Evolutionary conservation across 2,888 invertebrate species (phyloP), one percentile per base, ranked within the genome.

Genomic region (Aquatica leii): DNA sequence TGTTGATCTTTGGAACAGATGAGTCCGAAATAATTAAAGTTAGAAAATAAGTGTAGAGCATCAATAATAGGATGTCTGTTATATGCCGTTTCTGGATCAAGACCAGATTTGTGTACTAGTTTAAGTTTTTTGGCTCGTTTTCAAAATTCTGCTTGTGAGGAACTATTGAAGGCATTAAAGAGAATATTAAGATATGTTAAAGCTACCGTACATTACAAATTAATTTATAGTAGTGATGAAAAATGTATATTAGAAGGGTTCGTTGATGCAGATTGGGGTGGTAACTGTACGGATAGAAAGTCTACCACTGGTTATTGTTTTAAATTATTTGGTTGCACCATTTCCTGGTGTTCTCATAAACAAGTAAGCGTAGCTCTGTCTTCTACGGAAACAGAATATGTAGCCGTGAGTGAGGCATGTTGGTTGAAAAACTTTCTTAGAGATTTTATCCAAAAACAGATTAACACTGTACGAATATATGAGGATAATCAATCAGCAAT

Each of bases 231-330:
- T 24, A 24, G 6, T 24, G 6, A 24, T 24, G 24, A 6, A 4
- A 15, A 43, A 14, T 14, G 43, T 14, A 43, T 9, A 43, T 43
- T 43, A 18, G 3, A 14, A 43, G 43, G 43, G 14, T 43, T 14
- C 9, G 43, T 43, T 4, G 43, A 53, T 35, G 24, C 53, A 35
- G 53, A 53, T 37, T 53, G 53, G 53, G 53, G 53, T 14, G 37
- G 37, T 4, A 35, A 37, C 35, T 18, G 24, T 53, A 34, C 8
- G 2, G 53, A 53, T 15, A 11, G 53, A 17, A 53, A 53, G 35
- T 53, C 53, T 14, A 53, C 53, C 5, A 12, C 53, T 3, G 53
- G 53, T 21, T 53, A 53, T 37, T n/a, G 35, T n/a, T 53, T 53
- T 53, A 53, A 35, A 21, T 14, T 53, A n/a, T 53, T 15, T 14